Conservation (phyloP, 2,888 invertebrate species). For the Sipunculus nudus region DNA sequence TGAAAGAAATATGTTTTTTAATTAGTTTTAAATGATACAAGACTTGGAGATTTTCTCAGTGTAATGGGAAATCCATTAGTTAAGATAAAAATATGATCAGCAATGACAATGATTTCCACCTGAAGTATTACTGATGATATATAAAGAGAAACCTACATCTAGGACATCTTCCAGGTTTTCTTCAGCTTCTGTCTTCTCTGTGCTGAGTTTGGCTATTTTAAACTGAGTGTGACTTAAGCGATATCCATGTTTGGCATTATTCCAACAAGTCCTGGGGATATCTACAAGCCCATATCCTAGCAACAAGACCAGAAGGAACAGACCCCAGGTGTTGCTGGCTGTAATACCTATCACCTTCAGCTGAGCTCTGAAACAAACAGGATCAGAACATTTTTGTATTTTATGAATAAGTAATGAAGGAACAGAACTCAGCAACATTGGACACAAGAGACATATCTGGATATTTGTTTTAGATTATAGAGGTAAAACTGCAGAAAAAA, state of each 20-base stretch:
- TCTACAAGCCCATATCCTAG: conserved; percentile 95
- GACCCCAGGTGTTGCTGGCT: conserved; percentile 99
- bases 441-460: neutral
- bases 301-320: conserved; percentile 90
- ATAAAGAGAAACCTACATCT: conserved; percentile 77
- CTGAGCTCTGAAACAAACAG: conserved; percentile 74
- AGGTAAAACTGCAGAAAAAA: too few species aligned
- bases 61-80: too few species aligned
- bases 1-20: too few species aligned
- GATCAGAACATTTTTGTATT: neutral
- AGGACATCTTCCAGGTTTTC: conserved; percentile 94
- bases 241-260: conserved; percentile 85
- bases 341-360: conserved; percentile 97
- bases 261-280: conserved; percentile 88
- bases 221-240: conserved; percentile 89
- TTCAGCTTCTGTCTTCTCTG: conserved; percentile 96
- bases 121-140: too few species aligned
- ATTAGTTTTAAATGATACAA: too few species aligned
- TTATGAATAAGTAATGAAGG: neutral
- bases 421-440: too few species aligned
- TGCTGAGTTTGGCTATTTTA: conserved; percentile 90
- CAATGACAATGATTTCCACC: too few species aligned
- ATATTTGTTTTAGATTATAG: too few species aligned
- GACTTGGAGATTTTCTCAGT: too few species aligned
- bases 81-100: too few species aligned